phyloP scores from a whole-genome alignment of 2,797 vertebrate genomes.

The Tragelaphus eurycerus region DNA sequence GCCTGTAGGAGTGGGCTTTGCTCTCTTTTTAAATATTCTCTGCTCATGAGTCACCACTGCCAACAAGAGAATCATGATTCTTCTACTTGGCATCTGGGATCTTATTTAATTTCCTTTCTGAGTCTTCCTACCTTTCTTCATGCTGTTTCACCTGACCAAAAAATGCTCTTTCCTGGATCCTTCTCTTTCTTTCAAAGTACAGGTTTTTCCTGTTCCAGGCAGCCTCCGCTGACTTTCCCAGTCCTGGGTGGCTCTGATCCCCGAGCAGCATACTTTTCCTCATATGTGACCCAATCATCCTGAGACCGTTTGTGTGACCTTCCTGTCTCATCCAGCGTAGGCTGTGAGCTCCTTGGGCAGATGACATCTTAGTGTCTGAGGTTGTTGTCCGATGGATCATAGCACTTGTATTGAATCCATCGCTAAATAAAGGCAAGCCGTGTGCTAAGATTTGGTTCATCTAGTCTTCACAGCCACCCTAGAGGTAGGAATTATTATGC shows the following conservation, averaged over 20 bases:
- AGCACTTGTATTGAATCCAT: neutral
- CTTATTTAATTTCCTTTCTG: neutral
- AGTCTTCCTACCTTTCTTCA: neutral
- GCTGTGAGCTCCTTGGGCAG: neutral
- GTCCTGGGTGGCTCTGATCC: neutral
- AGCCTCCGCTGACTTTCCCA: neutral
- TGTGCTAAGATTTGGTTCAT: neutral
- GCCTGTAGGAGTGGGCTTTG: neutral
- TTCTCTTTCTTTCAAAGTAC: neutral
- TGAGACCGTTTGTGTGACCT: neutral
- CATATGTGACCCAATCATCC: neutral
- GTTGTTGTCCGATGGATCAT: neutral
- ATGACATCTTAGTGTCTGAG: neutral
- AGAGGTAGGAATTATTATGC: neutral
- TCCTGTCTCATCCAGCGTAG: neutral
- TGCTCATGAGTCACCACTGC: neutral
- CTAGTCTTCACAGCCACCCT: neutral
- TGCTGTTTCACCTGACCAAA: neutral
- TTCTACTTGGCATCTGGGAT: neutral
- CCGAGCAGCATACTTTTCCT: neutral
- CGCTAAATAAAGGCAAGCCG: neutral
- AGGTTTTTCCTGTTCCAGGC: neutral
- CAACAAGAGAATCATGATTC: neutral
- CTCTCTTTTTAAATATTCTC: neutral
- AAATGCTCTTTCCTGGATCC: neutral